Base-by-base conservation (phyloP, 1,140 invertebrate genomes). In the Sesamia nonagrioides region DNA sequence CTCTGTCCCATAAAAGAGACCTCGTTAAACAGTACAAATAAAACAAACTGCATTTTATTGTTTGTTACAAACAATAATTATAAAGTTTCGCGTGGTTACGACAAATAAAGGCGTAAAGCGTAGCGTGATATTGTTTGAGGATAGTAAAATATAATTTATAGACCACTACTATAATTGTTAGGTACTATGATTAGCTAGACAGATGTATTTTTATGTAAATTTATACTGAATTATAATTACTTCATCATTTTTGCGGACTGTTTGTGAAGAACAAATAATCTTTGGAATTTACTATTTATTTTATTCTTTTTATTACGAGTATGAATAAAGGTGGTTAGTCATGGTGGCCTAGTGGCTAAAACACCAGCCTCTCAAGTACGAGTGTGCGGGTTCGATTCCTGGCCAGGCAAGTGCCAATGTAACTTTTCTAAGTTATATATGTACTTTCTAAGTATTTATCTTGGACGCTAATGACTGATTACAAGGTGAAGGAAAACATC, bases 61-160 rank as follows among this genome's bases (percentile, higher is more conserved):
- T 2, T 72, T 72, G 52, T 68, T 27, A 33, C 40, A 68, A 68
- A 68, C 63, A 71, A 54, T 37, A 71, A 71, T 71, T 71, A 54
- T 37, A 71, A 71, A 71, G 48, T 54, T n/a, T 42, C 33, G 73
- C 73, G 58, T 75, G 73, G n/a, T 37, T 18, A 63, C 56, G 7
- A 75, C 73, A 7, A 33, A 75, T 75, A 61, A 75, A 61, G 13
- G 21, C 56, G 42, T 45, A 75, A 58, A 63, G 50, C 73, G 27
- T 75, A 37, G 56, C 73, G 73, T 75, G 73, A 75, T 75, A 75
- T 63, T 75, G 63, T 75, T 75, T 63, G 73, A 60, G 15, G 58
- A 50, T 3, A 48, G 45, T 63, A 50, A 18, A 73, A 48, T 61
- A 27, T 75, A 17, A 75, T 75, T 75, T 75, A 56, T 18, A 21